phyloP scores from a whole-genome alignment of 2,113 vertebrate genomes.

The Ceuthmochares aereus region DNA sequence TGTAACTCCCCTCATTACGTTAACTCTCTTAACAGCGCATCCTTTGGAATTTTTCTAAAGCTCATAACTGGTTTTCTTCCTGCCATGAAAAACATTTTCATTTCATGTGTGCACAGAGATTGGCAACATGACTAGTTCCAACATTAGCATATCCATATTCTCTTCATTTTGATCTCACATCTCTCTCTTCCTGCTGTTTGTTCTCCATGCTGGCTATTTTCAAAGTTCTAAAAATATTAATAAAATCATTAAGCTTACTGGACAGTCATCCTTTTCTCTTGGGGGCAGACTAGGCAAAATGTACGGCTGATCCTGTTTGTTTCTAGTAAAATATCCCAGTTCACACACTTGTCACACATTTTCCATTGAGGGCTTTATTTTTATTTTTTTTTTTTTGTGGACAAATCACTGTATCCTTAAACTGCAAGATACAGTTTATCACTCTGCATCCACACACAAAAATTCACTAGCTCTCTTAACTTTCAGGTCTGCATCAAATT shows the following conservation, averaged over 20 bases:
- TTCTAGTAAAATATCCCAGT: not conserved
- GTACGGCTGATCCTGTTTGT: not conserved
- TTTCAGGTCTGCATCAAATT: not conserved
- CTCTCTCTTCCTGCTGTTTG: not conserved
- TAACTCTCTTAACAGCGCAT: not conserved
- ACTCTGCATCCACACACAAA: not conserved
- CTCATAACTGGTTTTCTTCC: not conserved
- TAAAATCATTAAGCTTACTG: not conserved
- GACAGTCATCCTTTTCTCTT: not conserved
- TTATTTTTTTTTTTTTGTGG: not conserved
- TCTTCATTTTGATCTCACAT: not conserved
- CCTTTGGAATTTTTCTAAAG: conserved; percentile 22
- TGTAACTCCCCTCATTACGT: conserved; percentile 32
- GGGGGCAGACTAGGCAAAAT: not conserved
- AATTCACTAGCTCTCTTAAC: not conserved
- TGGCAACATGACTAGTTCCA: not conserved
- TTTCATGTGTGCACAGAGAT: not conserved
- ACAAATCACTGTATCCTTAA: not conserved
- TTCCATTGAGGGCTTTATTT: not conserved
- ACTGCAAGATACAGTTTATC: not conserved
- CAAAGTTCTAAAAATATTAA: not conserved
- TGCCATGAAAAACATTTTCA: conserved; percentile 7
- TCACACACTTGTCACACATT: not conserved
- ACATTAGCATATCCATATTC: not conserved
- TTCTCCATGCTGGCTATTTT: not conserved